Base-by-base conservation (phyloP, 2,888 invertebrate species). In the Dichetophora obliterata region DNA sequence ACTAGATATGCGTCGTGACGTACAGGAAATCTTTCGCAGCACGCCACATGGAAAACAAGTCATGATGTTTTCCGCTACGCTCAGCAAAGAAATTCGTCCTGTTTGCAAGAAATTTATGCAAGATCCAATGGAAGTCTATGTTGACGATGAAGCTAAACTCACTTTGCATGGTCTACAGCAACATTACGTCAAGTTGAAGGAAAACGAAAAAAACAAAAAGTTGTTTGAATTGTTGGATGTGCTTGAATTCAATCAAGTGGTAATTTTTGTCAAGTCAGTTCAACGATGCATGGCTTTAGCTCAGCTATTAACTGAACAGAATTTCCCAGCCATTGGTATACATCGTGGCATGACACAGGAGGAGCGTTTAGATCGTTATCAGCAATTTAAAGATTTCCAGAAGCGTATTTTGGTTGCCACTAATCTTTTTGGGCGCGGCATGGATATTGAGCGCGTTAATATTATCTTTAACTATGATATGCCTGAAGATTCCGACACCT, bases 101-200 rank as follows among this genome's bases (percentile, higher is more conserved):
- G 98, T 99, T 89, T 99, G 99, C 95, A 99, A 99, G 93, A 99
- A 98, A 91, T 99, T 99, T 90, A 99, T 99, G 99, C 99, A 99
- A 94, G 98, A 97, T 94, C 99, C 99, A 5, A 98, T 99, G 98
- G 99, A 99, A 91, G 98, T 99, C 68, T 99, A 99, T 90, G 99
- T 99, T 59, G 99, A 99, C 87, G 99, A 99, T 88, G 99, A 99
- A 91, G 98, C 99, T 71, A 99, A 99, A 90, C 92, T 99, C 83
- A 99, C 99, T 0, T 92, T 99, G 82, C 99, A 99, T 86, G 99
- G 99, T 80, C 92, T 99, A 80, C 98, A 98, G 89, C 99, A 99
- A 87, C 99, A 99, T 90, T 99, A 99, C 88, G 98, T 99, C 69
- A 99, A 99, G 90, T 92, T 99, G 80, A 99, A 98, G 92, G 99